These are phyloP conservation scores for Epinotia bilunana DNA, from an alignment of 2,888 invertebrate genomes.

Conservation along the genomic window DNA sequence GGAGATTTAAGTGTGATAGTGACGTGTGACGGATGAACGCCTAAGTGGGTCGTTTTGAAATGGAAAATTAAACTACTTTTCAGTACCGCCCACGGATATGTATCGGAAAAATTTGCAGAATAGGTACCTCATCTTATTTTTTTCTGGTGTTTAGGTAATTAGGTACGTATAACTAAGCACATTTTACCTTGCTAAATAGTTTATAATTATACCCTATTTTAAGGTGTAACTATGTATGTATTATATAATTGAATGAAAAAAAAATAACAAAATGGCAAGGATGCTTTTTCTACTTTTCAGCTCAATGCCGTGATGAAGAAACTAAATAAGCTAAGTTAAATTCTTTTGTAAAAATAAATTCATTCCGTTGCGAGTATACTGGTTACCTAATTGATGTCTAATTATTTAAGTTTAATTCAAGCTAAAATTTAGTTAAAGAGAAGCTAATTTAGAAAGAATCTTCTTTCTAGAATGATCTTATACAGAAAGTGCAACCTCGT, in stretches of 20 bases:
- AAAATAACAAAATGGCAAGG: no score
- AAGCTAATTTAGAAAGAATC: no score
- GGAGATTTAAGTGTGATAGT: slow-evolving; percentile 28
- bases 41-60: not conserved
- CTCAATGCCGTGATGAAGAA: not conserved
- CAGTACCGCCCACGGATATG: not conserved
- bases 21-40: slow-evolving; percentile 25
- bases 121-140: no score
- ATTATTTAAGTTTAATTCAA: not conserved
- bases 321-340: not conserved
- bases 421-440: no score
- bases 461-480: no score
- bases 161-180: no score
- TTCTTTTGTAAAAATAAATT: not conserved
- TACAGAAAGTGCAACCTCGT: not conserved
- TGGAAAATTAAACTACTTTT: not conserved
- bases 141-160: no score
- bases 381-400: not conserved
- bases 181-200: no score
- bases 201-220: no score
- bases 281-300: no score
- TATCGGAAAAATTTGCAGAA: not conserved
- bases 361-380: not conserved
- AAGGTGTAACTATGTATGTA: no score
- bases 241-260: no score